These are phyloP conservation scores for Cryptoprocta ferox DNA, from an alignment of 2,797 vertebrate genomes.

Conservation along the genomic window DNA sequence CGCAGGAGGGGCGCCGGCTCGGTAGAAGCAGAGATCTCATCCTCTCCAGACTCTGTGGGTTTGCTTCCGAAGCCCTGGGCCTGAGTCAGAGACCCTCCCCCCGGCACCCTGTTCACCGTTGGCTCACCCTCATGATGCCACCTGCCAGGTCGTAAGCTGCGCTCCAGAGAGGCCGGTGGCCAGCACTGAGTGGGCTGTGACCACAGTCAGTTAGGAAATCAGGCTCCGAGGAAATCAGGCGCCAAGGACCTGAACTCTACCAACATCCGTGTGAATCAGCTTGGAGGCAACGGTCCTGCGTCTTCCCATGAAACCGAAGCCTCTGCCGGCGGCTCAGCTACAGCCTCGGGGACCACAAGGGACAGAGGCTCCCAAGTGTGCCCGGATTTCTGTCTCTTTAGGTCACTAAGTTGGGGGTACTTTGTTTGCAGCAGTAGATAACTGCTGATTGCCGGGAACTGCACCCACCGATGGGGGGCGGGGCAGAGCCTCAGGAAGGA, in stretches of 20 bases:
- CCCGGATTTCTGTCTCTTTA: not conserved
- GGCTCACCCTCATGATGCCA: not conserved
- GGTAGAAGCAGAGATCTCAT: not conserved
- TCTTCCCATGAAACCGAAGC: accelerated
- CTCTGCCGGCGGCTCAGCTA: not conserved
- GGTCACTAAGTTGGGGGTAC: not conserved
- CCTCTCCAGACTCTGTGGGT: not conserved
- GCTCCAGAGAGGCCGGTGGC: too few relatives aligned
- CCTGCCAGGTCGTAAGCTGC: too few relatives aligned
- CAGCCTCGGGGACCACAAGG: not conserved
- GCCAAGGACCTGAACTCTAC: not conserved
- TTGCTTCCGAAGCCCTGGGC: not conserved
- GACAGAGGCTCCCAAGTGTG: not conserved
- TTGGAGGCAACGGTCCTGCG: not conserved
- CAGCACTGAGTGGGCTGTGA: accelerated
- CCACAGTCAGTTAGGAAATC: not conserved
- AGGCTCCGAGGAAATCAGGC: too few relatives aligned
- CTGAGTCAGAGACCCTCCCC: not conserved
- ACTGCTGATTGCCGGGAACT: too few relatives aligned
- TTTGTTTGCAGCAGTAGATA: too few relatives aligned
- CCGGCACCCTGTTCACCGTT: not conserved
- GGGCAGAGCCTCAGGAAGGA: not conserved
- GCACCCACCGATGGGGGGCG: accelerated
- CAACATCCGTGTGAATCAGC: not conserved
- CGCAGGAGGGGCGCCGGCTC: not conserved